Evolutionary conservation across 2,113 vertebrate species (phyloP), one percentile per base, ranked within the genome.

Genomic region (Lepisosteus osseus): DNA sequence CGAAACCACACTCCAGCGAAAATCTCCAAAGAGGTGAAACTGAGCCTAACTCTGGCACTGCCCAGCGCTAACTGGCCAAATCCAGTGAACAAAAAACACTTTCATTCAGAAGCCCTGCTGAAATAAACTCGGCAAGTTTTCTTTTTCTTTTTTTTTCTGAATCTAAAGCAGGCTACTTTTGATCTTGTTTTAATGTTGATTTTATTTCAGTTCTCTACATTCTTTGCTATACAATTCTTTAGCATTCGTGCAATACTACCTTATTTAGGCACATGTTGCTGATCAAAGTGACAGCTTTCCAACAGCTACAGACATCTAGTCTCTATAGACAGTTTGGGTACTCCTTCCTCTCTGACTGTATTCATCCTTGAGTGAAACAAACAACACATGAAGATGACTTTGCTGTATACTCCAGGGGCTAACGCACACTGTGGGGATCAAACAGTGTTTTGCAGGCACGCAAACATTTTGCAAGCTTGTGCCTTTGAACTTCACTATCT

Each of bases 181-280:
- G 61, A 78, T 75, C 79, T 68, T 74, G 76, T 73, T 82, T 72
- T 82, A 86, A 84, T 82, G 80, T 82, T 82, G 79, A 83, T 77
- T 83, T 79, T 86, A 83, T 80, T 86, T 83, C 80, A 74, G 81
- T 81, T 82, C 81, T 72, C 73, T 71, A 72, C 68, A 77, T 82
- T 81, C 80, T 69, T 77, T 67, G 65, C 40, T 64, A 66, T 72
- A 71, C 68, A 75, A 61, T 54, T 73, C 71, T 68, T 79, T 74
- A 40, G 29, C 6, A 8, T 47, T 65, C 55, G 29, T 42, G 68
- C 15, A 29, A 29, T 29, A 29, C 29, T 4, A 13, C 71, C 70
- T 71, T 74, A 67, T 76, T 70, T 62, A 76, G 70, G 64, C 70
- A 63, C 69, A 69, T 45, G 66, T 57, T 56, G 69, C 47, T 67